Base-by-base conservation (phyloP, 2,797 vertebrate species). In the Apodemus agrarius region DNA sequence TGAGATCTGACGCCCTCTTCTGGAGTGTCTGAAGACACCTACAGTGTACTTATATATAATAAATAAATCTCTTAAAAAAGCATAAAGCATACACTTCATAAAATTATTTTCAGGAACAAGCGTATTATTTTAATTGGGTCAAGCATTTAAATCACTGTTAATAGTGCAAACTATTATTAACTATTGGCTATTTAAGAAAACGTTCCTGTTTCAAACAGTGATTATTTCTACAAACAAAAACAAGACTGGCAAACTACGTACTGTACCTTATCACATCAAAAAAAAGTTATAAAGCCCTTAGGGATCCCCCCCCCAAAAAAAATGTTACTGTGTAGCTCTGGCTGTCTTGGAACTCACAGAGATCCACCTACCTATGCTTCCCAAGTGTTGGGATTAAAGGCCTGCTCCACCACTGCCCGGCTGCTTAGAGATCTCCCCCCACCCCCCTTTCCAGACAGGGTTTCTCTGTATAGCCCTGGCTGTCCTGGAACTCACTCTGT, bases 211-310 rank as follows among this genome's bases (percentile, higher is more conserved):
- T 46, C 79, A 90, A 87, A 49, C 83, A 89, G n/a, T 78, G 76
- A 91, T 90, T 94, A 88, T 31, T 40, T 93, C 72, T 74, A 96
- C 0, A 67, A 46, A 90, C 54, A 81, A 93, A 84, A 93, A 76
- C 34, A 75, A 76, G 59, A 49, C 59, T 89, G 31, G 87, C 88
- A 90, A 94, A 46, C 87, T 89, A 91, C 3, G 52, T 65, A 54
- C 54, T 54, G 8, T 57, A 93, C 22, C 49, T 89, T 90, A 94
- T 54, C 65, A 82, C 59, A 94, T 91, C 49, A 81, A 88, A 49
- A 88, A 49, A 57, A 84, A 74, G 82, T 95, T 82, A 74, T 59
- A 17, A 97, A 96, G 29, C 67, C 81, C 65, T 74, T 52, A 13
- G 49, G n/a, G 85, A 93, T 46, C 14, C 65, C 31, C 16, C 17